Base-by-base conservation (phyloP, 2,797 vertebrate genomes). In the Malurus splendens region DNA sequence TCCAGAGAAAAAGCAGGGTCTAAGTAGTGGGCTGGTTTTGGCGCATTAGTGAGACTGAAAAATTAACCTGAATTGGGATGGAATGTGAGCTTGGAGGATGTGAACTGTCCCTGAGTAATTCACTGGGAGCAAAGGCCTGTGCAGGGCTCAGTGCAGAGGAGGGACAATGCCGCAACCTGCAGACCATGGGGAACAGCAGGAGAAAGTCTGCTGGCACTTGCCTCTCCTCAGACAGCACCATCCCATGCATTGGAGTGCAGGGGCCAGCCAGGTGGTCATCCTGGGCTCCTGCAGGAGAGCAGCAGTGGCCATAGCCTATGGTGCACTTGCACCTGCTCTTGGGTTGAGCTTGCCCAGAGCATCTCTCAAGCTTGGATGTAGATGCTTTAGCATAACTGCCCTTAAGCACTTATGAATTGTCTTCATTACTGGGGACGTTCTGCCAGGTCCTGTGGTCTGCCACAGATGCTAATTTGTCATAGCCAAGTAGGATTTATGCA, bases 391-490 rank as follows among this genome's bases (percentile, higher is more conserved):
- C 30, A 2, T 66, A 65, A 62, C 68, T 59, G 72, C 51, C 79
- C 55, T 85, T 92, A 47, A 89, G 79, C 73, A 10, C 33, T 82
- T 56, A 12, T 2, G 70, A 86, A 57, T 83, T 60, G 67, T 82
- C 79, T 89, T 94, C 71, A 20, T 93, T 89, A 52, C 16, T 19
- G 39, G 15, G 25, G 56, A 47, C 76, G 81, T 92, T 45, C 30
- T 92, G 92, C 77, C 87, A 87, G 74, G 32, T 78, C 90, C 85
- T 87, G 56, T 64, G 89, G 74, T 83, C 66, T 87, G 67, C 52
- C 19, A 8, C 79, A 90, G 73, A 64, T 93, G 89, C 56, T 83
- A 2, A 14, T 91, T 70, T 87, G 50, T 89, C 42, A 6, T 8
- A 79, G 87, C 85, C 82, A 94, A 48, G 61, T 7, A 75, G 52